phyloP scores from a whole-genome alignment of 2,797 vertebrate genomes.

The Kryptolebias ocellatus region DNA sequence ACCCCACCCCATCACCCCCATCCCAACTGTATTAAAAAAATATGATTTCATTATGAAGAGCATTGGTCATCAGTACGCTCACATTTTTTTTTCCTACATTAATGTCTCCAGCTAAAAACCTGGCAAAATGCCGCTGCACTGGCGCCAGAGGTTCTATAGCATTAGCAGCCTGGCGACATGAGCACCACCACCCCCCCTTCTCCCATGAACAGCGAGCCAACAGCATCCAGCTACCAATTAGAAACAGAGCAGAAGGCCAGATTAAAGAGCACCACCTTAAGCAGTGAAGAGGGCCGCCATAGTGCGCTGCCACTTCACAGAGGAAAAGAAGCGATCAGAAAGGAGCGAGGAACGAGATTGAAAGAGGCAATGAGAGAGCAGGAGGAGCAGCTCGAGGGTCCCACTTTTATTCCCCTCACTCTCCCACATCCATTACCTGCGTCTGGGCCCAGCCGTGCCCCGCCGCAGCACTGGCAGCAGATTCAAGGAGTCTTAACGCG shows the following conservation, averaged over 20 bases:
- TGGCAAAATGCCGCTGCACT: slow-evolving; percentile 40
- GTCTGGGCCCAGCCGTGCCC: slow-evolving; percentile 47
- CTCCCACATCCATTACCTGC: slow-evolving; percentile 76
- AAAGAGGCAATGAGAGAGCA: slow-evolving; percentile 49
- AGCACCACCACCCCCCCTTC: slow-evolving; percentile 37
- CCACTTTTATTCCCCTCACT: slow-evolving; percentile 65
- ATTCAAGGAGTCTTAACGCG: slow-evolving; percentile 76
- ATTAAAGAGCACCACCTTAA: slow-evolving; percentile 73
- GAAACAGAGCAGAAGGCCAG: slow-evolving; percentile 64
- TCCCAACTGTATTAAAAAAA: slow-evolving; percentile 22
- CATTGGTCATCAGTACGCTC: slow-evolving; percentile 33
- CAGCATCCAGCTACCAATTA: slow-evolving; percentile 71
- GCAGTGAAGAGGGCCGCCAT: slow-evolving; percentile 56
- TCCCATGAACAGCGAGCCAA: slow-evolving; percentile 27
- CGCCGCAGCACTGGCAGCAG: slow-evolving; percentile 58
- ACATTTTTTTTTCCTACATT: slow-evolving; percentile 17
- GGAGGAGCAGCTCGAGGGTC: slow-evolving; percentile 64
- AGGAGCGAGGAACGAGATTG: slow-evolving; percentile 53
- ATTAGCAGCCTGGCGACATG: slow-evolving; percentile 31
- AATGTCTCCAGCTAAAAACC: slow-evolving; percentile 38
- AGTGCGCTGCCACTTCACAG: slow-evolving; percentile 61
- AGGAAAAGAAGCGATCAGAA: slow-evolving; percentile 51
- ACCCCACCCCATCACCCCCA: neutral
- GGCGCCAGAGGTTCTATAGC: slow-evolving; percentile 54
- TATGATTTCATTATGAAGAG: slow-evolving; percentile 37